Conservation (phyloP, 2,113 vertebrate species). For the Centrocercus urophasianus region DNA sequence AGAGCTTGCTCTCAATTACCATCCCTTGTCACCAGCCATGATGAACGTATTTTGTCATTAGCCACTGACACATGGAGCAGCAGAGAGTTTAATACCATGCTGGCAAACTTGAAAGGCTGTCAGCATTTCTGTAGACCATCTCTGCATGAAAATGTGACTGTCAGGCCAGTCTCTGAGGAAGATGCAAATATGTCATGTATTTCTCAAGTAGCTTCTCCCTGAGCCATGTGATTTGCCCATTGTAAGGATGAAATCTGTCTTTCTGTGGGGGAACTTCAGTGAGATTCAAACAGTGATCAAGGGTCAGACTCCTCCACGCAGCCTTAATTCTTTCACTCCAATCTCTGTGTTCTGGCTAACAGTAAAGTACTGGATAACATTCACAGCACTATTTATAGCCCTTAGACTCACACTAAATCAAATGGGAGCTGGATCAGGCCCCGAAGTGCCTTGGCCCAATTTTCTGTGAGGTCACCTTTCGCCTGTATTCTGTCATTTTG, state of each 20-base stretch:
- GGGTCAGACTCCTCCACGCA: neutral
- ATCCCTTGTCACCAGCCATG: neutral
- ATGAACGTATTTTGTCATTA: neutral
- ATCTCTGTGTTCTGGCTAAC: constrained; percentile 43
- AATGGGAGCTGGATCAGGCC: constrained; percentile 69
- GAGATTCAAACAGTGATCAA: neutral
- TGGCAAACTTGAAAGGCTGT: neutral
- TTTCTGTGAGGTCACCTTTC: constrained; percentile 67
- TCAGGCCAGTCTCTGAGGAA: neutral
- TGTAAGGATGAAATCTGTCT: neutral
- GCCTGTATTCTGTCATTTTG: neutral
- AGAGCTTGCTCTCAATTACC: neutral
- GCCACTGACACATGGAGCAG: neutral
- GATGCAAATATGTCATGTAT: neutral
- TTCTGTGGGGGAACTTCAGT: neutral
- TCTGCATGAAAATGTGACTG: neutral
- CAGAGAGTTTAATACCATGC: neutral
- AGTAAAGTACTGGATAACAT: constrained; percentile 47
- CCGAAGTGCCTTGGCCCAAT: constrained; percentile 69
- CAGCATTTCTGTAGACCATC: neutral
- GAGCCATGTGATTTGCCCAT: neutral
- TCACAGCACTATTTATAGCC: constrained; percentile 59
- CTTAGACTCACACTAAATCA: constrained; percentile 54
- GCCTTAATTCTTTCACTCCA: neutral
- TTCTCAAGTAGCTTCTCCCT: neutral